These are phyloP conservation scores for Amniataba percoides DNA, from an alignment of 2,797 vertebrate genomes.

Conservation along the genomic window DNA sequence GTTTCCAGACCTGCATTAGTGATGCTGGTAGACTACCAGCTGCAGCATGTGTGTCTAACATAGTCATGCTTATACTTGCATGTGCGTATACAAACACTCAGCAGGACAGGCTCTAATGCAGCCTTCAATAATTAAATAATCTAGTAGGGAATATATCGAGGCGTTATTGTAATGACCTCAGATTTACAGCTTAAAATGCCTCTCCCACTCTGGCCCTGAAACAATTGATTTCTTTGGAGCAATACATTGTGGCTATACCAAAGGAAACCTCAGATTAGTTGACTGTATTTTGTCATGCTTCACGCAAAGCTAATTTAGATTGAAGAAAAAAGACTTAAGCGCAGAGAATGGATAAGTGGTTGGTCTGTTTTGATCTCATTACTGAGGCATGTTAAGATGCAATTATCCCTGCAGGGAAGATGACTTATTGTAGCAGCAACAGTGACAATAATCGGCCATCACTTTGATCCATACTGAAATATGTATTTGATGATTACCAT, in stretches of 20 bases:
- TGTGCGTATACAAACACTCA: not conserved
- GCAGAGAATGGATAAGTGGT: not conserved
- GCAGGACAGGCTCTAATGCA: constrained; percentile 29
- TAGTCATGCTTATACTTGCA: constrained; percentile 14
- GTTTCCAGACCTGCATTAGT: constrained; percentile 33
- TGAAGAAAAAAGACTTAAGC: too few relatives aligned
- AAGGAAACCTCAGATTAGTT: constrained; percentile 10
- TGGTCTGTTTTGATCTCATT: constrained; percentile 5
- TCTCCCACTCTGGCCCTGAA: not conserved
- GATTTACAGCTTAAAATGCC: constrained; percentile 29
- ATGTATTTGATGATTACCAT: not conserved
- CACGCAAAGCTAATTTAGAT: constrained; percentile 7
- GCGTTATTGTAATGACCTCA: constrained; percentile 21
- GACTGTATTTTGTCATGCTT: constrained; percentile 6
- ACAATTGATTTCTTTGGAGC: constrained; percentile 33
- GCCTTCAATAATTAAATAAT: constrained; percentile 36
- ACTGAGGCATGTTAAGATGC: constrained; percentile 4
- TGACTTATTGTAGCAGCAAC: not conserved
- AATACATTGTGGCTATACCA: constrained; percentile 13
- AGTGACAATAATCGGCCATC: not conserved
- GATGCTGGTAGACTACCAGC: not conserved
- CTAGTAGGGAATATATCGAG: not conserved
- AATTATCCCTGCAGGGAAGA: not conserved
- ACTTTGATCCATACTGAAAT: not conserved
- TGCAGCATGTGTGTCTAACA: constrained; percentile 20